Evolutionary conservation across 2,888 invertebrate species (phyloP).

Genomic region (Aplocera efformata): DNA sequence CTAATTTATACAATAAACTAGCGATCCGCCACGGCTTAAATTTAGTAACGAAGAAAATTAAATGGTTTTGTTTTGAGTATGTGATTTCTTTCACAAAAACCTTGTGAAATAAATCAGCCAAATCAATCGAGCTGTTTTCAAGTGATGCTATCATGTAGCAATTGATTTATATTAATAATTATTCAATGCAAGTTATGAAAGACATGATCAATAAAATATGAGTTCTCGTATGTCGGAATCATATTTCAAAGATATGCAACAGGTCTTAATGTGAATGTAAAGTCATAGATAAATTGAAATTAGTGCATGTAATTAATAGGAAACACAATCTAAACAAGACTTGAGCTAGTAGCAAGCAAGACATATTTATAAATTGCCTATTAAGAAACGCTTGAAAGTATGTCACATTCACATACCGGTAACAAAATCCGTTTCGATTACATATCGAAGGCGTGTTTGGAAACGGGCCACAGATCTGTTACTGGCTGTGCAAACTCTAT

Average conservation of each 20-base stretch:
- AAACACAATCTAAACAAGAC: constrained; percentile 24
- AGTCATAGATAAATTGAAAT: constrained; percentile 16
- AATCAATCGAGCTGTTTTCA: too few relatives aligned
- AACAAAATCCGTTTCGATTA: constrained; percentile 47
- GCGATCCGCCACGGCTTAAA: too few relatives aligned
- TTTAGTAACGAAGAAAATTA: too few relatives aligned
- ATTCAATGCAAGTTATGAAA: too few relatives aligned
- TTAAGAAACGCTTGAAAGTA: constrained; percentile 44
- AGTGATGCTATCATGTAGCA: too few relatives aligned
- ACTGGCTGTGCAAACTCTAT: constrained; percentile 16
- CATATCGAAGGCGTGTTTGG: constrained; percentile 33
- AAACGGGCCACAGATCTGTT: constrained; percentile 28
- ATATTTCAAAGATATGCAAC: not conserved
- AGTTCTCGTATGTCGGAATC: too few relatives aligned
- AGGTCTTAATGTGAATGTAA: not conserved
- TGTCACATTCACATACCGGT: constrained; percentile 37
- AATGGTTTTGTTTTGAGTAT: too few relatives aligned
- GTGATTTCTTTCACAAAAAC: too few relatives aligned
- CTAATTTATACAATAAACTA: too few relatives aligned
- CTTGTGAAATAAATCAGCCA: too few relatives aligned
- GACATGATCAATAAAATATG: too few relatives aligned
- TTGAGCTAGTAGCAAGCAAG: constrained; percentile 20
- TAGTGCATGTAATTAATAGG: constrained; percentile 12
- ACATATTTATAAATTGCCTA: constrained; percentile 33
- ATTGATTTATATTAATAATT: too few relatives aligned